These are phyloP conservation scores for Metaphire vulgaris DNA, from an alignment of 1,140 invertebrate species.

Conservation along the genomic window DNA sequence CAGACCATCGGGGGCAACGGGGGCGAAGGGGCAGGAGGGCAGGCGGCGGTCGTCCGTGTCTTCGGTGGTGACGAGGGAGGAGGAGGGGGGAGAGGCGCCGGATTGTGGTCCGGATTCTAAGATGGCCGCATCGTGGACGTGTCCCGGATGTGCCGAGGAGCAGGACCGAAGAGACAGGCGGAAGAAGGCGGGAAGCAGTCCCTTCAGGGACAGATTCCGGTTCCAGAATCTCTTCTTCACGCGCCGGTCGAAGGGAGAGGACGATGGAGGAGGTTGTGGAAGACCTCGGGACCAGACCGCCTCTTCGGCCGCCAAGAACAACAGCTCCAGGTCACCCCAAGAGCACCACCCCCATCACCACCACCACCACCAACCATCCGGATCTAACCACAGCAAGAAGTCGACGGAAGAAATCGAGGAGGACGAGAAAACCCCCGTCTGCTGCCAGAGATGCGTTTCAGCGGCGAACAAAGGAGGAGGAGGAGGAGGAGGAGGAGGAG, in stretches of 20 bases:
- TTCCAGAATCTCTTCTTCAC: constrained; percentile 8
- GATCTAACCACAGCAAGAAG: neutral
- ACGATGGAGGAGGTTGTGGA: neutral
- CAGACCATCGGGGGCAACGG: neutral
- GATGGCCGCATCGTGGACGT: neutral
- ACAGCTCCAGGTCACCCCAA: neutral
- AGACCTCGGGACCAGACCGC: no score
- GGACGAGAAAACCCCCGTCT: no score
- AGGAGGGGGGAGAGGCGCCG: neutral
- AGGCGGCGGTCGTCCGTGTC: neutral
- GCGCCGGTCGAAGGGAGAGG: neutral
- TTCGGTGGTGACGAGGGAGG: neutral
- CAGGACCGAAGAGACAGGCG: neutral
- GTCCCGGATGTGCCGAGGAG: neutral
- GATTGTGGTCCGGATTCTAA: neutral
- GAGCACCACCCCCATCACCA: neutral
- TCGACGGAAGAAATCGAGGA: no score
- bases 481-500: neutral
- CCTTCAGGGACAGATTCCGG: constrained; percentile 10
- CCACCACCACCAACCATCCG: neutral
- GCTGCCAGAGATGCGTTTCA: neutral
- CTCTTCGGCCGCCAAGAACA: neutral
- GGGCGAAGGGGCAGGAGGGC: neutral
- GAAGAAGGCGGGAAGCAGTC: constrained; percentile 4
- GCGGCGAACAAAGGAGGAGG: neutral